Evolutionary conservation across 2,113 vertebrate genomes (phyloP), one percentile per base, ranked within the genome.

Genomic region (Phoxinus phoxinus): DNA sequence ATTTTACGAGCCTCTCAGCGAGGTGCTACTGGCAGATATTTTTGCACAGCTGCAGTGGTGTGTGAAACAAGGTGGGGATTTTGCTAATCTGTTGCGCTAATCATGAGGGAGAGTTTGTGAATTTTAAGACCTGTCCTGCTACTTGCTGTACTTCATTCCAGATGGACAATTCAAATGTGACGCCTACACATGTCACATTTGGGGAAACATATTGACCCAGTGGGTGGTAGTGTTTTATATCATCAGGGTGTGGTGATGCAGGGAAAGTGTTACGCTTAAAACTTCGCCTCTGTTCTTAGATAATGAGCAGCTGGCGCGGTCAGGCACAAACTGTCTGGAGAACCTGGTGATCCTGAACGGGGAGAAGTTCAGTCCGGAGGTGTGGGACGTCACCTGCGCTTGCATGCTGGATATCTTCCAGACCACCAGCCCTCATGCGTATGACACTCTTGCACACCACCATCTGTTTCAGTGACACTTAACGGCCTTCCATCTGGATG

Each of bases 371-470:
- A 98, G 95, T 84, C 94, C 95, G 0, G 94, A 96, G n/a, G 98
- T 99, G 48, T 99, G 98, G 98, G 94, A 95, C 81, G 91, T 97
- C 92, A 99, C 98, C 0, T 99, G 98, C 92, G 95, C 89, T 86
- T 99, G 98, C 85, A 99, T 99, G 98, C 90, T 97, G 91, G 97
- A 99, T 92, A 99, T 99, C 91, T 99, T 99, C 95, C 97, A 96
- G 90, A 97, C 95, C 86, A 98, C 98, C 89, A 97, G 97, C 92
- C 98, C 94, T 46, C 93, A 95, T 10, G 93, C 71, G 94, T 95
- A 90, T 87, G 94, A 87, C 19, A 81, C 13, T 25, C 46, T 23
- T 5, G 56, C 25, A 81, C 37, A 17, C 17, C 73, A 37, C 59
- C 27, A n/a, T 35, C n/a, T 11, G 71, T 13, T 71, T 56, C 7